Evolutionary conservation across 2,888 invertebrate genomes (phyloP).

Genomic region (Cetonia aurata): DNA sequence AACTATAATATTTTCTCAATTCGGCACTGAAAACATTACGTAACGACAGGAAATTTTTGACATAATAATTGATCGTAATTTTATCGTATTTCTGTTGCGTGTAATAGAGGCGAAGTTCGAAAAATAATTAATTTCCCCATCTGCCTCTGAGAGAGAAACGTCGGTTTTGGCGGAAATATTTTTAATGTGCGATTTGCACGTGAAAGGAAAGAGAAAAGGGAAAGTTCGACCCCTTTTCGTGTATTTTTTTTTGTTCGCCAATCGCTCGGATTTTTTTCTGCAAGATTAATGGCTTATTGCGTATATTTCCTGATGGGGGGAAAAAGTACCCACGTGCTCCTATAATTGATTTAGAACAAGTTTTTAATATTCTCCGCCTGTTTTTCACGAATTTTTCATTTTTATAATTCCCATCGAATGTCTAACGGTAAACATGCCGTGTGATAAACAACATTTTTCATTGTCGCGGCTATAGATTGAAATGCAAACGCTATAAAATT

Average conservation of each 20-base stretch:
- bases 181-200: not conserved
- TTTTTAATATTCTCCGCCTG: too few species aligned
- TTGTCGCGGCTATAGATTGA: too few species aligned
- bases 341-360: too few species aligned
- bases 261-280: not conserved
- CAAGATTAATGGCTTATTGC: slow-evolving; percentile 8
- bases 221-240: not conserved
- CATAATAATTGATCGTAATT: not conserved
- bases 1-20: not conserved
- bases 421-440: too few species aligned
- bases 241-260: not conserved
- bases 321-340: not conserved
- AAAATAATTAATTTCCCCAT: not conserved
- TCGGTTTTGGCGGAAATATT: not conserved
- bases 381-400: too few species aligned
- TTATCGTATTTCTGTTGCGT: not conserved
- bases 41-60: not conserved
- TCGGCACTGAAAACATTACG: not conserved
- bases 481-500: too few species aligned
- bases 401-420: too few species aligned
- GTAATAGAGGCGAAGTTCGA: not conserved
- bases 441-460: too few species aligned
- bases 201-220: not conserved
- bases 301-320: not conserved
- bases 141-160: not conserved